Conservation (phyloP, 2,797 vertebrate species). For the Schizopygopsis pylzovi region DNA sequence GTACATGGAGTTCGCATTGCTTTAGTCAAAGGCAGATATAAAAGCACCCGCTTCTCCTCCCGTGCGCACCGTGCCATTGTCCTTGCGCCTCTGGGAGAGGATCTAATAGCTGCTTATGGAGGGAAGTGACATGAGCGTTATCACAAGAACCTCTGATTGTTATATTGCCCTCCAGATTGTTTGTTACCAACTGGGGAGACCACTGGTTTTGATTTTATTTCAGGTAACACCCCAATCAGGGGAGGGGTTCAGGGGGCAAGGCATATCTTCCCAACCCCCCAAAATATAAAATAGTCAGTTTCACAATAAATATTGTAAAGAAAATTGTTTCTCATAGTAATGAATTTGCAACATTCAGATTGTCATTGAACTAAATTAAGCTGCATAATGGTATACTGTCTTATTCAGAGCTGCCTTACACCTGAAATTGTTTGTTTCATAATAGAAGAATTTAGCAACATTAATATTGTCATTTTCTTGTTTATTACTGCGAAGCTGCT, state of each 20-base stretch:
- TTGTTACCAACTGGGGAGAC: conserved; percentile 48
- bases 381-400: background rate
- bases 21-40: conserved; percentile 77
- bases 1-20: conserved; percentile 51
- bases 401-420: background rate
- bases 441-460: background rate
- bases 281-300: background rate
- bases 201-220: conserved; percentile 39
- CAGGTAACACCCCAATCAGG: conserved; percentile 19
- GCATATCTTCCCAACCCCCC: background rate
- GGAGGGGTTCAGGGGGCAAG: background rate
- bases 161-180: conserved; percentile 54
- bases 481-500: background rate
- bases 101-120: conserved; percentile 52
- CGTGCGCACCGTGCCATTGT: conserved; percentile 62
- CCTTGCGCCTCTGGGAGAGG: conserved; percentile 24
- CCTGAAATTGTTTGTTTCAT: background rate
- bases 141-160: conserved; percentile 56
- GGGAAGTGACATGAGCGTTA: conserved; percentile 46
- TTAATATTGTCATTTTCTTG: background rate
- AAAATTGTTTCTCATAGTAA: background rate
- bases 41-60: conserved; percentile 76
- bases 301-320: background rate
- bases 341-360: background rate
- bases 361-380: background rate